Evolutionary conservation across 2,113 vertebrate genomes (phyloP), one percentile per base, ranked within the genome.

Genomic region (Reinhardtius hippoglossoides): DNA sequence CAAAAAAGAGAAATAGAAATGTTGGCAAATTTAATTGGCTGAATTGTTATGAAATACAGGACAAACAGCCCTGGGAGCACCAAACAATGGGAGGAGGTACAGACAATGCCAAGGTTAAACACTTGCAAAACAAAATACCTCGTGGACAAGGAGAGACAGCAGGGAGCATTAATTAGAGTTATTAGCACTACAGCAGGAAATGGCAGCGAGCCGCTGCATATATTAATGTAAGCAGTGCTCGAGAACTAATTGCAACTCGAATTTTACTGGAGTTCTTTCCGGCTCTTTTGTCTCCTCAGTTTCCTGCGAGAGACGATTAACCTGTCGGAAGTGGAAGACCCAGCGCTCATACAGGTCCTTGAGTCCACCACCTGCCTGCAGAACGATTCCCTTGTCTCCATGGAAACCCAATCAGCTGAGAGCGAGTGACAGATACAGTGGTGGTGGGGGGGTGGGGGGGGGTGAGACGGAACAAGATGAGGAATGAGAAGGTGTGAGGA

Each of bases 371-470:
- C 80, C 83, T 83, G 76, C 66, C 76, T 78, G 18, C 52, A 58
- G 65, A 83, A 26, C 61, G 68, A 78, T 71, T 82, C 44, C 52
- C 81, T 7, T 66, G 83, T 91, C 76, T 9, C 90, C 68, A 85
- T 87, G 89, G 84, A 77, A 89, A 92, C 89, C 27, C 60, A 78
- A 86, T 76, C 82, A 82, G 74, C 84, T 81, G 70, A 62, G 75
- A 64, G 20, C 54, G 64, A 9, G 13, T n/a, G 57, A 44, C 23
- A 71, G 70, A 57, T 9, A 63, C 31, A 31, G 27, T 5, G 27
- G 27, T 0, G 27, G 27, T 9, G 13, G 10, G 8, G 50, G 20
- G 13, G 10, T 2, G 50, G 20, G 50, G 20, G 50, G 31, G 58
- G n/a, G 20, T 15, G 15, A 16, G 13, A 18, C 6, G 50, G 20